Base-by-base conservation (phyloP, 1,140 invertebrate genomes). In the Apis dorsata region DNA sequence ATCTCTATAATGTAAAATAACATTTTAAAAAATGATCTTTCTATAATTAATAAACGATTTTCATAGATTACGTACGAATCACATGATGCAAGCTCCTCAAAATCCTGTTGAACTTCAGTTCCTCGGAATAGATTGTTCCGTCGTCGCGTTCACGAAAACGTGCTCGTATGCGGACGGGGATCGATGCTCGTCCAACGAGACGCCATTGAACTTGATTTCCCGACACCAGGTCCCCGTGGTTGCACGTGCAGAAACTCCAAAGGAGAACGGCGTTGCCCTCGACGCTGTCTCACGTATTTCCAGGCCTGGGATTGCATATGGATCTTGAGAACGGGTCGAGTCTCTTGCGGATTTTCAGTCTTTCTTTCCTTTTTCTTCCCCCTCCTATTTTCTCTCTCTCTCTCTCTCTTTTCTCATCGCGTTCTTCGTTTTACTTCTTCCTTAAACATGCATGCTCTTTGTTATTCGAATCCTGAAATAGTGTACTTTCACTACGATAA, bases 191-290 rank as follows among this genome's bases (percentile, higher is more conserved):
- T 89, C 80, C 70, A 72, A 65, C 85, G 73, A 79, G 81, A 87
- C 86, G 86, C 85, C 89, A 89, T 90, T 90, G 89, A 90, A 90
- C 89, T 90, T 90, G 89, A 90, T 90, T 90, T 89, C 81, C 87
- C 89, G 79, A 78, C 74, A 79, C 81, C 73, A 76, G 72, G 44
- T 87, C 55, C 63, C 74, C 78, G 70, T 62, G 77, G 63, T 77
- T 84, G 83, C 82, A 87, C 87, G 88, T 90, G 83, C 87, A 83
- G 77, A 85, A 87, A 89, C 86, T 89, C 84, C 77, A 85, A 88
- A 88, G 75, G 88, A 83, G 80, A 81, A 70, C 81, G 69, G 59
- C 81, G 77, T 81, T 88, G 86, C 86, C 84, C 84, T 78, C 59
- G 44, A 60, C 82, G 81, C 70, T 70, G 81, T 78, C 85, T 83